These are phyloP conservation scores for Zaprionus inermis DNA, from an alignment of 1,140 invertebrate genomes.

Conservation along the genomic window DNA sequence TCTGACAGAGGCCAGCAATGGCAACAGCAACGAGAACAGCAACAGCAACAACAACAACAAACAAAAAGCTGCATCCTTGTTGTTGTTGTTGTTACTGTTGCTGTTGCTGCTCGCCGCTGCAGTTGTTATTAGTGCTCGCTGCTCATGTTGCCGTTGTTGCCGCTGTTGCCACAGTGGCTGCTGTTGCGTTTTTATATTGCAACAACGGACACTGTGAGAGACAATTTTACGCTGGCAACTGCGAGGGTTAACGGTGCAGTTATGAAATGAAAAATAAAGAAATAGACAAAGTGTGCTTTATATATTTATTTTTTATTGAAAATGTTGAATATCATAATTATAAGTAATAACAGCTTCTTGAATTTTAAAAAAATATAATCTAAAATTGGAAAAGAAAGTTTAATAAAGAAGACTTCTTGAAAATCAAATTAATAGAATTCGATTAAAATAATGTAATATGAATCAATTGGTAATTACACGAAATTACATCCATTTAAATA, in stretches of 20 bases:
- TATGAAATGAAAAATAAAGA: not conserved
- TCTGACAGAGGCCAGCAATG: slow-evolving; percentile 65
- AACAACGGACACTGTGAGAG: slow-evolving; percentile 58
- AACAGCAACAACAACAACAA: slow-evolving; percentile 37
- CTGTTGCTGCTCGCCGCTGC: slow-evolving; percentile 49
- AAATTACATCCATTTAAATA: too few relatives aligned
- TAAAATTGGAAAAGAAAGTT: too few relatives aligned
- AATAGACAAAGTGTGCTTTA: too few relatives aligned
- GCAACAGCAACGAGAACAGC: slow-evolving; percentile 38
- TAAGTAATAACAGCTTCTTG: too few relatives aligned
- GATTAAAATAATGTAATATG: too few relatives aligned
- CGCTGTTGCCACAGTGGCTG: slow-evolving; percentile 37
- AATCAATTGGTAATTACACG: too few relatives aligned
- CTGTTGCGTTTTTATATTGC: slow-evolving; percentile 69
- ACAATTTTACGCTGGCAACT: slow-evolving; percentile 64
- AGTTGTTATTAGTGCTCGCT: slow-evolving; percentile 73
- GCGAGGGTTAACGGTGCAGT: slow-evolving; percentile 25
- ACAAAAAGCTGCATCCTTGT: slow-evolving; percentile 29
- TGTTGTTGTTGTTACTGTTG: slow-evolving; percentile 45
- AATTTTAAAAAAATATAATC: too few relatives aligned
- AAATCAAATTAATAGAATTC: too few relatives aligned
- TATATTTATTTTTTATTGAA: too few relatives aligned
- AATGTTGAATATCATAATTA: too few relatives aligned
- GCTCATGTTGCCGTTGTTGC: slow-evolving; percentile 44
- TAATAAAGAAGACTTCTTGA: too few relatives aligned